Conservation (phyloP, 2,888 invertebrate genomes). For the Philonicus albiceps region DNA sequence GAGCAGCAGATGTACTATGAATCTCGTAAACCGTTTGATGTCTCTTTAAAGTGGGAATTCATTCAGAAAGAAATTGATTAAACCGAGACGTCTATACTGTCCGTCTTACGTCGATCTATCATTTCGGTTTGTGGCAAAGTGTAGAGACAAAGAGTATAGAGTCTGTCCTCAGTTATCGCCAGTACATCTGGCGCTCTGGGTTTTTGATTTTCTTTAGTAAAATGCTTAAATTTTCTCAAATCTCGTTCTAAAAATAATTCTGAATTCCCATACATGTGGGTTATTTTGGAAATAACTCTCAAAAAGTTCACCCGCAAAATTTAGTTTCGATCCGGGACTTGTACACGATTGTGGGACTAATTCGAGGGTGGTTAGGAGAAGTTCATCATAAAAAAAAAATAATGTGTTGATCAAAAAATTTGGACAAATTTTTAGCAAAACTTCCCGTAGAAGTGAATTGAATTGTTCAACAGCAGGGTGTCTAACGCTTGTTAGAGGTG, state of each 20-base stretch:
- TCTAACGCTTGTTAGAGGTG: background rate
- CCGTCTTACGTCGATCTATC: conserved; percentile 24
- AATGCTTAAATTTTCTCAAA: conserved; percentile 40
- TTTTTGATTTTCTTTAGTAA: background rate
- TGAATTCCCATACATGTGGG: conserved; percentile 51
- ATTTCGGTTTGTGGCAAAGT: background rate
- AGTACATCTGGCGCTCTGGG: conserved; percentile 5
- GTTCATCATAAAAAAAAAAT: background rate
- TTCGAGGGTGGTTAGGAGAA: background rate
- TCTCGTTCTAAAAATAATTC: conserved; percentile 50
- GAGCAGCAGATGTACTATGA: background rate
- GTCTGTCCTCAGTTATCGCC: conserved; percentile 5
- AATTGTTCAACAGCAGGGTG: background rate
- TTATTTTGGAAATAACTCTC: conserved; percentile 54
- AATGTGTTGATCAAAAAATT: background rate
- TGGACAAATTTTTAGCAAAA: background rate
- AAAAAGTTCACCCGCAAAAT: background rate
- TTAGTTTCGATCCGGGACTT: conserved; percentile 13
- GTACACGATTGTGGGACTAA: background rate
- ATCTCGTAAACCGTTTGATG: background rate
- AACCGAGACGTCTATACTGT: conserved; percentile 25
- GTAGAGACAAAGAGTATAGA: background rate
- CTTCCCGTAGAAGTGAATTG: background rate
- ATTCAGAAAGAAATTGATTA: conserved; percentile 16
- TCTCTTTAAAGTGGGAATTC: conserved; percentile 22